A percentile compares a stretch with the other conserved stretches of the same genome.
These are phyloP conservation scores for Chironomus striatipennis DNA, from an alignment of 1,140 invertebrate genomes.

Conservation along the genomic window DNA sequence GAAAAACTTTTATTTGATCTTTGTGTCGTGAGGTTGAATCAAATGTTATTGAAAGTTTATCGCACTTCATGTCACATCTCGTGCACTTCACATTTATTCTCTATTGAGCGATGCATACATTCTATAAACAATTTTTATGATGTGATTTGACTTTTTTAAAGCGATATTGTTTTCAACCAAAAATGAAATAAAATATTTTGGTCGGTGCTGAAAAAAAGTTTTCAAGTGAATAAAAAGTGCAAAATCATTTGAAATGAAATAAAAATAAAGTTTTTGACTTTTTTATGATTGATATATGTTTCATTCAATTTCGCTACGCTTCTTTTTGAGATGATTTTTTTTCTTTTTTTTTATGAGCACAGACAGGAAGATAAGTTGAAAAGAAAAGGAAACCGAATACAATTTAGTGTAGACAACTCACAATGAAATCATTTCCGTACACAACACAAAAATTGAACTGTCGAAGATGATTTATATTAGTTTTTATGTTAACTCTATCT, in stretches of 20 bases:
- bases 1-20: too few relatives aligned
- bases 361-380: not conserved
- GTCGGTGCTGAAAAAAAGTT: not conserved
- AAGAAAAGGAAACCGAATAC: too few relatives aligned
- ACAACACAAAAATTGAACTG: conserved; percentile 12
- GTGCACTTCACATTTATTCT: too few relatives aligned
- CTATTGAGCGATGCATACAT: too few relatives aligned
- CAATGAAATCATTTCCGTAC: not conserved
- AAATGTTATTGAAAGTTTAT: too few relatives aligned
- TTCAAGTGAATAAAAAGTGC: not conserved
- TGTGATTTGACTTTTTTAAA: too few relatives aligned
- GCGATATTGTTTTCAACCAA: too few relatives aligned
- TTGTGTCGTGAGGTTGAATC: too few relatives aligned
- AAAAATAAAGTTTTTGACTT: not conserved
- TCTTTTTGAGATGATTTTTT: conserved; percentile 4
- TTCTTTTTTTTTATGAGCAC: conserved; percentile 5
- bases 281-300: conserved; percentile 21
- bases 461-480: conserved; percentile 22
- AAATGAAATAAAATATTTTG: too few relatives aligned
- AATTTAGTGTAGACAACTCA: too few relatives aligned
- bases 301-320: not conserved
- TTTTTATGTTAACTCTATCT: conserved; percentile 16
- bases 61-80: too few relatives aligned
- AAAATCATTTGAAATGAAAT: not conserved
- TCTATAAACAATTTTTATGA: too few relatives aligned